Evolutionary conservation across 2,113 vertebrate species (phyloP).

Genomic region (Taxidea taxus): DNA sequence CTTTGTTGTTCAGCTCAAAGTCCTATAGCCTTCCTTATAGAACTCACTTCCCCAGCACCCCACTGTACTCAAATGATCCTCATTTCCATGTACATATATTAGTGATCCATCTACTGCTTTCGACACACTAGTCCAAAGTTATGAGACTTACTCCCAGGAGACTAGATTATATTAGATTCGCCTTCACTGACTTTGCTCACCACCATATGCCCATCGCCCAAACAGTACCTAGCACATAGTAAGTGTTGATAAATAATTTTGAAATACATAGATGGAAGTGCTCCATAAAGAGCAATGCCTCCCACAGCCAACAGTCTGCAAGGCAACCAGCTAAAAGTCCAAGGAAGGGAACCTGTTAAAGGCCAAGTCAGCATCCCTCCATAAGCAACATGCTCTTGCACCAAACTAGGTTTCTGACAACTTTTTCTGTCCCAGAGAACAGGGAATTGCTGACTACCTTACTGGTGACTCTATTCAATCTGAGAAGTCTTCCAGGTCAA

Average conservation of each 20-base stretch:
- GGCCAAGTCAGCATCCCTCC: background rate
- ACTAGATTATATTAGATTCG: background rate
- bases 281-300: background rate
- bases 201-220: background rate
- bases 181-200: background rate
- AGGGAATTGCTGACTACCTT: background rate
- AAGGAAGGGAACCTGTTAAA: background rate
- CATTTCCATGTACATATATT: background rate
- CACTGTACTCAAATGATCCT: background rate
- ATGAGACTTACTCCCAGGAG: background rate
- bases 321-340: background rate
- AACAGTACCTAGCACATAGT: background rate
- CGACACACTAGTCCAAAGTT: background rate
- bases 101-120: background rate
- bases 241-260: background rate
- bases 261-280: background rate
- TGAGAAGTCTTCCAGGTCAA: constrained; percentile 4
- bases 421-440: background rate
- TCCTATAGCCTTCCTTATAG: background rate
- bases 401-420: constrained; percentile 14
- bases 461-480: background rate
- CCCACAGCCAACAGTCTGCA: background rate
- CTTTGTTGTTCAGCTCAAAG: background rate
- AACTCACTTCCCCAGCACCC: background rate
- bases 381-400: background rate